Evolutionary conservation across 2,113 vertebrate species (phyloP), one percentile per base, ranked within the genome.

Genomic region (Dicentrarchus labrax): DNA sequence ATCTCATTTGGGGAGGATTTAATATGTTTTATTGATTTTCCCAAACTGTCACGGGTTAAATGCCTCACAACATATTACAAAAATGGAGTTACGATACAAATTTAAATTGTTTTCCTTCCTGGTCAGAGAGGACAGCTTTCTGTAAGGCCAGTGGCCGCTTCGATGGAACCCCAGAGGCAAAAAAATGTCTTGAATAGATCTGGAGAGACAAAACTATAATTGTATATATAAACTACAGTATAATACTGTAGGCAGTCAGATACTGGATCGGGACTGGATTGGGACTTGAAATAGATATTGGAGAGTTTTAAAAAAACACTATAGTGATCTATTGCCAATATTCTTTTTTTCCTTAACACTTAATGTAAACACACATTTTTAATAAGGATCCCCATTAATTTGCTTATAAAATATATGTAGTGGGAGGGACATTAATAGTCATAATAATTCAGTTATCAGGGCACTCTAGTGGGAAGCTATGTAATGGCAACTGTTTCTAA

Each of bases 401-500:
- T 64, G 2, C 19, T 39, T 16, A 1, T 62, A 22, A 75, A 62
- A 22, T 5, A n/a, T 19, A 6, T 39, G 19, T 24, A 19, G 21
- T 43, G 56, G 70, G 5, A 9, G 8, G 11, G 43, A 70, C 21
- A 62, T 53, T 54, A 53, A 43, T 19, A 38, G 56, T 17, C 8
- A 13, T 36, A 62, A 24, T 36, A 19, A 47, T 30, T 30, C 21
- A 15, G 9, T 57, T 30, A 8, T 59, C 17, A 43, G 1, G 24
- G 38, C 54, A 8, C 71, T 65, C 71, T 80, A 19, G 59, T 86
- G 73, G 78, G 77, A 67, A 72, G 72, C 10, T 30, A 15, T 57
- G 59, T 47, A 72, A 39, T 30, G 21, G 12, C 5, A 17, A 39
- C 36, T 8, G 5, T 19, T 7, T 19, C 50, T 62, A 13, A 17